Percentiles rank a stretch among this genome's conserved stretches.
These are phyloP conservation scores for Drosophila melanosoma DNA, from an alignment of 2,888 invertebrate genomes.

Conservation along the genomic window DNA sequence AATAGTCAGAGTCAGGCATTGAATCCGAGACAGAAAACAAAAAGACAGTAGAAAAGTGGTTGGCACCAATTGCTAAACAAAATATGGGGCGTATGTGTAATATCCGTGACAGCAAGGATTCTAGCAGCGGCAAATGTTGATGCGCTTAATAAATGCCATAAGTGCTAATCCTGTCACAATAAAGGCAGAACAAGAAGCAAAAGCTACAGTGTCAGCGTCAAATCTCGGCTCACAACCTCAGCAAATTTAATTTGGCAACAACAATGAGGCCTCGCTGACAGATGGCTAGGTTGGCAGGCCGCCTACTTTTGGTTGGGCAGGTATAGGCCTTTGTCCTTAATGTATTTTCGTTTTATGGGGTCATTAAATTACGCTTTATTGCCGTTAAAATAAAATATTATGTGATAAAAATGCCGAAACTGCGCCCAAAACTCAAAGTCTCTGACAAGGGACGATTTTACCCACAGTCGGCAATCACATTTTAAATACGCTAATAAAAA, in stretches of 20 bases:
- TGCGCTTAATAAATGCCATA: conserved; percentile 61
- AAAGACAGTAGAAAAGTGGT: conserved; percentile 8
- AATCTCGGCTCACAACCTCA: conserved; percentile 48
- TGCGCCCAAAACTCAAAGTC: conserved; percentile 33
- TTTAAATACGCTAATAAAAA: conserved; percentile 69
- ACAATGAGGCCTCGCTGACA: conserved; percentile 68
- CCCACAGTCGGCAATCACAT: conserved; percentile 45
- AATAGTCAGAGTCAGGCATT: conserved; percentile 57
- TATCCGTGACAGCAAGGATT: conserved; percentile 55
- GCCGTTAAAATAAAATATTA: conserved; percentile 82
- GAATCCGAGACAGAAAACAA: neutral
- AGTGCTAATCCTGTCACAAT: conserved; percentile 43
- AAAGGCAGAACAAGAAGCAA: conserved; percentile 3
- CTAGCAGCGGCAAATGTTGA: conserved; percentile 35
- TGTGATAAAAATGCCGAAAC: conserved; percentile 78
- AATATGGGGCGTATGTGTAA: conserved; percentile 68
- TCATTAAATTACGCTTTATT: conserved; percentile 82
- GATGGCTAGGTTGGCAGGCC: conserved; percentile 46
- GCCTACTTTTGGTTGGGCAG: conserved; percentile 17
- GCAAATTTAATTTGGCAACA: conserved; percentile 74
- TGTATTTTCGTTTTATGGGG: conserved; percentile 81
- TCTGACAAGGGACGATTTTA: conserved; percentile 10
- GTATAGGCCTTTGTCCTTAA: conserved; percentile 61
- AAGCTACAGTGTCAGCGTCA: conserved; percentile 12
- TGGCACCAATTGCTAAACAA: conserved; percentile 38